Evolutionary conservation across 2,113 vertebrate species (phyloP).

Genomic region (Carassius auratus): DNA sequence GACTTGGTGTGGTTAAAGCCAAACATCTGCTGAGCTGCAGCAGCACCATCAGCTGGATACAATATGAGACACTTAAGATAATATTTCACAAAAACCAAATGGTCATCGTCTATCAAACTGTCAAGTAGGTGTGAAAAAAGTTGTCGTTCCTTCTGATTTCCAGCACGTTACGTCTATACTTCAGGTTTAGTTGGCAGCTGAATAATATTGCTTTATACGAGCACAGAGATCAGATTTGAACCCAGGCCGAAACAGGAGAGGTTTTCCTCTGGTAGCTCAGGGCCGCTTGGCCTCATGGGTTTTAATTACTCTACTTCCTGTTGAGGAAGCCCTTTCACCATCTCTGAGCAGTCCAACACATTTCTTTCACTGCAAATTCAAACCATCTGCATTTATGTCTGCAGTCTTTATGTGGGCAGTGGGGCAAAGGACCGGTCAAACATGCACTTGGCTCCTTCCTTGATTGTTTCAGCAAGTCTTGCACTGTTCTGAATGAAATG

Average conservation of each 20-base stretch:
- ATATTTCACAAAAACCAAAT: conserved; percentile 8
- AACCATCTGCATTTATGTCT: conserved; percentile 67
- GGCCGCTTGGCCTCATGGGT: conserved; percentile 66
- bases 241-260: conserved; percentile 56
- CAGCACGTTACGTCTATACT: conserved; percentile 43
- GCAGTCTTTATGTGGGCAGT: conserved; percentile 60
- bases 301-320: conserved; percentile 78
- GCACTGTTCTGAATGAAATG: conserved; percentile 45
- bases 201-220: conserved; percentile 59
- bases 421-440: conserved; percentile 59
- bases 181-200: conserved; percentile 49
- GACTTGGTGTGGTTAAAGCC: not conserved
- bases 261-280: conserved; percentile 51
- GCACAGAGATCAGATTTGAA: conserved; percentile 61
- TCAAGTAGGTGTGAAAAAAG: conserved; percentile 30
- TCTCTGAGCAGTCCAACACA: conserved; percentile 68
- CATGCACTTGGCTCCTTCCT: conserved; percentile 68
- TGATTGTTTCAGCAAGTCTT: conserved; percentile 66
- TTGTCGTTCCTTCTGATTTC: conserved; percentile 9
- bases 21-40: conserved; percentile 6
- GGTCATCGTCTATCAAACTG: not conserved
- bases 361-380: conserved; percentile 78
- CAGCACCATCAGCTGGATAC: not conserved
- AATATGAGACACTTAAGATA: conserved; percentile 6
- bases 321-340: conserved; percentile 67